Evolutionary conservation across 2,113 vertebrate species (phyloP), one percentile per base, ranked within the genome.

Genomic region (Cyphomyrus plagiostoma): DNA sequence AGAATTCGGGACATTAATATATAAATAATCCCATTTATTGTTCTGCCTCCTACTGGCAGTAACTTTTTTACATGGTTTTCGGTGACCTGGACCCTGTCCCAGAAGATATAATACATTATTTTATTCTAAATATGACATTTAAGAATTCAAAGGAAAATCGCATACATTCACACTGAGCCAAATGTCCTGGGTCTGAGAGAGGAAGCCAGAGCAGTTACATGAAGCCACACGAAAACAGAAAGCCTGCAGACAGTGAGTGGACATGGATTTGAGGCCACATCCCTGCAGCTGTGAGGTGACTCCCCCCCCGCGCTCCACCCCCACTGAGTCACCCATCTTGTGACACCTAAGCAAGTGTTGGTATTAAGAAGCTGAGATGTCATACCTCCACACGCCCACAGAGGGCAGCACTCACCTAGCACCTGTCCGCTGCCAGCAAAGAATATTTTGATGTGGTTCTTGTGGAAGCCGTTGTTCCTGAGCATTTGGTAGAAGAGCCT

Each of bases 381-480:
- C n/a, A 30, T 50, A 53, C 49, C 3, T n/a, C 23, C 85, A 56
- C 50, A 8, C 30, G 5, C 48, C 42, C 49, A 86, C 85, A 35
- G 21, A 45, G 80, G 35, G 80, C 80, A 83, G 39, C 52, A 30
- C 84, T 90, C 90, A 96, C 96, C 96, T 89, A 94, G 92, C 88
- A 95, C 91, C 53, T 94, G 95, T 15, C 95, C 95, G 3, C 93
- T 94, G 88, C 94, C 94, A 89, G 96, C 95, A 49, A 96, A 96
- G 93, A 97, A 97, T 45, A 94, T 96, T 91, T 96, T 96, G 90
- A 97, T 96, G 93, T 97, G 95, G 56, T 96, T 95, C 70, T 95
- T 95, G 4, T 94, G 95, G 92, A 97, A 96, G 35, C 96, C 96
- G 15, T 97, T 97, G 88, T 91, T 94, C 86, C 91, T 92, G 42